phyloP scores from a whole-genome alignment of 2,113 vertebrate species.

The Cichladusa arquata region DNA sequence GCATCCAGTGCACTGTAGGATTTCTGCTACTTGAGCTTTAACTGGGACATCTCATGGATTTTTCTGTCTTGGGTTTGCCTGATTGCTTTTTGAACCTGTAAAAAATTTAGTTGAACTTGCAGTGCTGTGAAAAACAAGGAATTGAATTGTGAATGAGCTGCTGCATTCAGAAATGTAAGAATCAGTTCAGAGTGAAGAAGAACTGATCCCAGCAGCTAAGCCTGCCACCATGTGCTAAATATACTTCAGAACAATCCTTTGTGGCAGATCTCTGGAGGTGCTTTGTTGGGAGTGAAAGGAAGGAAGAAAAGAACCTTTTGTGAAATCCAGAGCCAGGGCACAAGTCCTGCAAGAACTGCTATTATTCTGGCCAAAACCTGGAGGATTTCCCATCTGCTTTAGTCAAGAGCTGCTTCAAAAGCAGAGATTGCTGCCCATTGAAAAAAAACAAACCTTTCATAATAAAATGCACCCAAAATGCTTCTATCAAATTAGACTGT shows the following conservation, averaged over 20 bases:
- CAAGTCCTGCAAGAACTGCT: not conserved
- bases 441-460: not conserved
- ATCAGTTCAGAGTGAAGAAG: not conserved
- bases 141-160: conserved; percentile 15
- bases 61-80: conserved; percentile 17
- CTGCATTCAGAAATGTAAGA: not conserved
- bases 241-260: not conserved
- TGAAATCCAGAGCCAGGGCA: not conserved
- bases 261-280: not conserved
- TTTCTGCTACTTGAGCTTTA: not conserved
- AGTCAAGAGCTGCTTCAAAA: not conserved
- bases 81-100: conserved; percentile 14
- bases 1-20: not conserved
- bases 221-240: conserved; percentile 49
- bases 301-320: not conserved
- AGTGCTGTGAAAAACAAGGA: conserved; percentile 3
- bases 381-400: not conserved
- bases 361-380: not conserved
- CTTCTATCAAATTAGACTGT: not conserved
- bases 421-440: not conserved
- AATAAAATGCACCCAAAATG: not conserved
- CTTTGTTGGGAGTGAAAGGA: not conserved
- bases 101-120: not conserved
- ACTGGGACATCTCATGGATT: not conserved
- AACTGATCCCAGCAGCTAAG: conserved; percentile 23